A percentile compares a stretch with the other conserved stretches of the same genome.
Conservation (phyloP, 2,888 invertebrate genomes). For the Pomacea canaliculata region DNA sequence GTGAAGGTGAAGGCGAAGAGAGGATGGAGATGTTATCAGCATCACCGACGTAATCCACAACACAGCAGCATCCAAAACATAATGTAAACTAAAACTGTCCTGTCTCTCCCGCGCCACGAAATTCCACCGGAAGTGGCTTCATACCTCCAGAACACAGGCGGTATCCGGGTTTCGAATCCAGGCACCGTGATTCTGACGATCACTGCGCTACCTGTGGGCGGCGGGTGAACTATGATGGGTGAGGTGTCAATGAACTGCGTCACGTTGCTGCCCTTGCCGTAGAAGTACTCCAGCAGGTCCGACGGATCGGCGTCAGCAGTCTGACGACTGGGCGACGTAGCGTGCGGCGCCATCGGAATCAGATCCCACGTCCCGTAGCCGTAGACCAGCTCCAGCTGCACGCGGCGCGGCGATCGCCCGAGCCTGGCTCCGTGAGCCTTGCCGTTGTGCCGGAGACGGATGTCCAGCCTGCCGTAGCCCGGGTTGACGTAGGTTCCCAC, state of each 20-base stretch:
- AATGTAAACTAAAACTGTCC: too few species aligned
- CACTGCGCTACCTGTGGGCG: conserved; percentile 5
- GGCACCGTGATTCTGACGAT: conserved; percentile 34
- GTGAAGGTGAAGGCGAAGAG: too few species aligned
- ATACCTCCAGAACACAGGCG: conserved; percentile 41
- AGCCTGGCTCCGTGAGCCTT: neutral
- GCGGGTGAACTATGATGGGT: conserved; percentile 18
- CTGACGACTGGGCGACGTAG: conserved; percentile 9
- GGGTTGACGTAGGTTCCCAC: conserved; percentile 43
- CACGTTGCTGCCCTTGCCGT: conserved; percentile 17
- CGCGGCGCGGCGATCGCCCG: conserved; percentile 15
- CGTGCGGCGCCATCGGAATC: conserved; percentile 4
- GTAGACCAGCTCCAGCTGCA: conserved; percentile 35
- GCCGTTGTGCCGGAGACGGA: neutral
- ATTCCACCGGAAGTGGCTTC: neutral
- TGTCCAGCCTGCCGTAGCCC: conserved; percentile 39
- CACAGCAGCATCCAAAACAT: too few species aligned
- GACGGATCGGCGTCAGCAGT: conserved; percentile 2
- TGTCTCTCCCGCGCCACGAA: too few species aligned
- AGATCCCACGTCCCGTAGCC: conserved; percentile 32
- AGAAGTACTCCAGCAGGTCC: conserved; percentile 15
- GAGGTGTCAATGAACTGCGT: conserved; percentile 5
- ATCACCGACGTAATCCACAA: too few species aligned
- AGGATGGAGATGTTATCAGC: too few species aligned
- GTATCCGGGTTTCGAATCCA: conserved; percentile 40